Conservation (phyloP, 2,113 vertebrate genomes). For the Anser cygnoides region DNA sequence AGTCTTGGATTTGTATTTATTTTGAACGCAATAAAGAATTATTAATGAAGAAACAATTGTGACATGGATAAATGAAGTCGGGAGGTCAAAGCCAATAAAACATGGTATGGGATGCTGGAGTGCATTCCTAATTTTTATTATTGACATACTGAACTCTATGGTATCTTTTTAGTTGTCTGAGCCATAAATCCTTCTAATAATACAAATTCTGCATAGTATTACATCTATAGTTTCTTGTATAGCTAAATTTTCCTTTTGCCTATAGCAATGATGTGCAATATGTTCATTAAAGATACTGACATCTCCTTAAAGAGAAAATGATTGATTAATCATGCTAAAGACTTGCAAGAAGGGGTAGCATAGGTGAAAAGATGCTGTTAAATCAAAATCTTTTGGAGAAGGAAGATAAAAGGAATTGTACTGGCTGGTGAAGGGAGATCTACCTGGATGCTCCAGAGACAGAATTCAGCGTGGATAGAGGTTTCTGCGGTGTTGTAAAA, state of each 20-base stretch:
- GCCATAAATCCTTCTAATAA: not conserved
- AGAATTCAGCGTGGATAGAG: not conserved
- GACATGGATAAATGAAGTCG: not conserved
- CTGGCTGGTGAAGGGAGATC: not conserved
- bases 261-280: not conserved
- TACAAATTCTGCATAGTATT: not conserved
- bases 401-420: not conserved
- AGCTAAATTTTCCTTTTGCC: not conserved
- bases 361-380: not conserved
- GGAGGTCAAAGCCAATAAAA: not conserved
- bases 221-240: not conserved
- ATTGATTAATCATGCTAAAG: not conserved
- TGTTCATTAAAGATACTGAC: not conserved
- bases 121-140: not conserved
- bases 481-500: not conserved
- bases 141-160: not conserved
- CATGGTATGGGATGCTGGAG: not conserved
- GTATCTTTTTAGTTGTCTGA: not conserved
- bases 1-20: not conserved
- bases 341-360: not conserved
- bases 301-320: not conserved
- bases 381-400: not conserved
- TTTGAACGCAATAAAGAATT: not conserved
- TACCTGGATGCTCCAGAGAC: not conserved
- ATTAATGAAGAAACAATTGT: not conserved